Conservation (phyloP, 2,113 vertebrate genomes). For the Colius striatus region DNA sequence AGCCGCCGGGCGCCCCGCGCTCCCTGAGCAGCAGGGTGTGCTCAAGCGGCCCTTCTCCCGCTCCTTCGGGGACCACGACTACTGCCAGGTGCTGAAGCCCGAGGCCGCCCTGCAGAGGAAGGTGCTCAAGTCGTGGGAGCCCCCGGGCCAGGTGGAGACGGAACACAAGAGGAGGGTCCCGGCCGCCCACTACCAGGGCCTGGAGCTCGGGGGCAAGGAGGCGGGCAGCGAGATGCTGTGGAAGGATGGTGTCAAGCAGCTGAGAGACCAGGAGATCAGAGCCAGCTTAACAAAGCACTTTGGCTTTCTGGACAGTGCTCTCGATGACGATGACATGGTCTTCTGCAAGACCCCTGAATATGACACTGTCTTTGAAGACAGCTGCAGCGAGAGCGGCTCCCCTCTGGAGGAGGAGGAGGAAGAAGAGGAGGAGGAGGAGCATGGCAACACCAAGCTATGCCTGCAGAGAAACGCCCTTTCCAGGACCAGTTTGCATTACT, state of each 20-base stretch:
- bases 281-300: slow-evolving; percentile 87
- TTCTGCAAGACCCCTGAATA: slow-evolving; percentile 78
- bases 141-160: slow-evolving; percentile 46
- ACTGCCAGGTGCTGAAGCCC: slow-evolving; percentile 87
- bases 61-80: slow-evolving; percentile 95
- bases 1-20: slow-evolving; percentile 64
- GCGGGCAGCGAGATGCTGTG: slow-evolving; percentile 22
- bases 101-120: slow-evolving; percentile 78
- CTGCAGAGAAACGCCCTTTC: slow-evolving; percentile 73
- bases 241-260: slow-evolving; percentile 61
- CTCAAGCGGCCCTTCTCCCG: slow-evolving; percentile 80
- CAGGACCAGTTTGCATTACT: slow-evolving; percentile 70
- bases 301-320: slow-evolving; percentile 78
- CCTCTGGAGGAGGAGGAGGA: slow-evolving; percentile 68
- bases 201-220: slow-evolving; percentile 75
- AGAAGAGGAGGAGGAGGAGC: slow-evolving; percentile 67
- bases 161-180: slow-evolving; percentile 68
- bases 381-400: slow-evolving; percentile 78
- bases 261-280: slow-evolving; percentile 85
- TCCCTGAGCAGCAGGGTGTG: slow-evolving; percentile 63
- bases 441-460: slow-evolving; percentile 66
- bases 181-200: slow-evolving; percentile 62
- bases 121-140: slow-evolving; percentile 80
- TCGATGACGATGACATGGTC: slow-evolving; percentile 70
- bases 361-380: slow-evolving; percentile 79